Percentiles rank a stretch among this genome's conserved stretches.
Conservation (phyloP, 2,888 invertebrate genomes). For the Mesorhabditis belari region DNA sequence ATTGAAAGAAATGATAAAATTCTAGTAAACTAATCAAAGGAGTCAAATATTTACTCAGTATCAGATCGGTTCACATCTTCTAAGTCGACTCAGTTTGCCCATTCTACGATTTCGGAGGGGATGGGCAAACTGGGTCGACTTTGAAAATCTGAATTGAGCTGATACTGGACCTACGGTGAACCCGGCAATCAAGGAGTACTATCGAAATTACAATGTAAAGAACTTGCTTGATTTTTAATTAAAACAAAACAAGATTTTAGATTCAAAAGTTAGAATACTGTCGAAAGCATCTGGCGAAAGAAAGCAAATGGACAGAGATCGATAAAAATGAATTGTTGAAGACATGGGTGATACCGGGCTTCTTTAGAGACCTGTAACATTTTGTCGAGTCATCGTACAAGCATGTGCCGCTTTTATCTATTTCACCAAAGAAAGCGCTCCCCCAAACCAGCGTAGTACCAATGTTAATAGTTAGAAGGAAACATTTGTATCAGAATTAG, state of each 20-base stretch:
- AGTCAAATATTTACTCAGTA: no score
- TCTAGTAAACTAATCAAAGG: background rate
- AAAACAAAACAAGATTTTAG: constrained; percentile 8
- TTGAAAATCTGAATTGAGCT: no score
- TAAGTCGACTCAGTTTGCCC: constrained; percentile 21
- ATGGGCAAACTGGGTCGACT: no score
- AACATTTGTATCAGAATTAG: no score
- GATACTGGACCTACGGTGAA: constrained; percentile 16
- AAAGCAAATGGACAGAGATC: constrained; percentile 41
- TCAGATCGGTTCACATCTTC: constrained; percentile 24
- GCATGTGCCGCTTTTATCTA: no score
- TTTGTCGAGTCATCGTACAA: no score
- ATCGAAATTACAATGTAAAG: constrained; percentile 37
- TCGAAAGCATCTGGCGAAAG: constrained; percentile 23
- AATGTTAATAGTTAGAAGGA: no score
- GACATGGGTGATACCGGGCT: constrained; percentile 33
- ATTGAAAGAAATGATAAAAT: background rate
- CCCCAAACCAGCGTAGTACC: no score
- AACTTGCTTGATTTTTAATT: background rate
- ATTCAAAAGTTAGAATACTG: constrained; percentile 35
- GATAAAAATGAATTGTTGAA: constrained; percentile 33
- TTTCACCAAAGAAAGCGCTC: no score
- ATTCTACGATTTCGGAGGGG: no score
- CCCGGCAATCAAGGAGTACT: constrained; percentile 40
- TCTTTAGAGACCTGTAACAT: no score